A percentile compares a stretch with the other conserved stretches of the same genome.
These are phyloP conservation scores for Cryptoblepharus egeriae DNA, from an alignment of 2,797 vertebrate species.

Conservation along the genomic window DNA sequence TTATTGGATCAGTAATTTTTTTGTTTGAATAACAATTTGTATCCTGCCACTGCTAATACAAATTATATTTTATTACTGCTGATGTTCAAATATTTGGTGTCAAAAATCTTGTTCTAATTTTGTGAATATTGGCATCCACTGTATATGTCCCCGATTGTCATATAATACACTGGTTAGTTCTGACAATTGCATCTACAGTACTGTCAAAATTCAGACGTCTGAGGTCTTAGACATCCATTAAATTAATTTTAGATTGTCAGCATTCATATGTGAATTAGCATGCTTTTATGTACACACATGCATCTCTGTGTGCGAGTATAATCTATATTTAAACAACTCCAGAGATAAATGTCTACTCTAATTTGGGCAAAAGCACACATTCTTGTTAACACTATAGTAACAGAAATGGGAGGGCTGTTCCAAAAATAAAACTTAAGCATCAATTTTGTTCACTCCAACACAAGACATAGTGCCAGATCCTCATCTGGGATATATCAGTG, in stretches of 20 bases:
- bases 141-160: not conserved
- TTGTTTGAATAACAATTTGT: not conserved
- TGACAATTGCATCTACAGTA: not conserved
- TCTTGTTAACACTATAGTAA: constrained; percentile 13
- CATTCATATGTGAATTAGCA: not conserved
- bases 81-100: not conserved
- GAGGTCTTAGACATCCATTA: not conserved
- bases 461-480: constrained; percentile 10
- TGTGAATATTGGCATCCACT: not conserved
- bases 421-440: constrained; percentile 36
- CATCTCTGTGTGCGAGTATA: not conserved
- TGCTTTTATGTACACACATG: not conserved
- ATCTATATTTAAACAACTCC: not conserved
- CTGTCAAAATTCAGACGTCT: constrained; percentile 2
- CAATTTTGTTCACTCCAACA: constrained; percentile 26
- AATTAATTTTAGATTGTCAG: not conserved
- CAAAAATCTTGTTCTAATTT: not conserved
- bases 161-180: not conserved
- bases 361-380: constrained; percentile 7
- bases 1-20: not conserved
- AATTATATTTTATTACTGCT: not conserved
- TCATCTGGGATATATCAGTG: constrained; percentile 36
- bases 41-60: not conserved
- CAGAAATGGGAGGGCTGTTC: constrained; percentile 1
- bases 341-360: not conserved